Evolutionary conservation across 2,113 vertebrate species (phyloP).

Genomic region (Xerus inauris): DNA sequence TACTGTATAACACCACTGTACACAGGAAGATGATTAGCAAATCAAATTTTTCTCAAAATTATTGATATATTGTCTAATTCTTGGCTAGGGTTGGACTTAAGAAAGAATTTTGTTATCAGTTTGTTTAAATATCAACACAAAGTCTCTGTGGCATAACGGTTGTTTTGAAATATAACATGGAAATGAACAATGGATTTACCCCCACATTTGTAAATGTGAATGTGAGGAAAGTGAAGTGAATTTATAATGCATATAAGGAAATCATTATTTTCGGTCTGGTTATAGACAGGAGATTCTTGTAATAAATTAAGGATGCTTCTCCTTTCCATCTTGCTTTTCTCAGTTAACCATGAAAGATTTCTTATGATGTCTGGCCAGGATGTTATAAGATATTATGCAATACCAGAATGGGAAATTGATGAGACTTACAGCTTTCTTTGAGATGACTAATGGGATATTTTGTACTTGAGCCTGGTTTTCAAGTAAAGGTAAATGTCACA

Average conservation of each 20-base stretch:
- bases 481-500: not conserved
- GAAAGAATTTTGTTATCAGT: not conserved
- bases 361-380: constrained; percentile 5
- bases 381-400: not conserved
- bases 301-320: not conserved
- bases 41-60: not conserved
- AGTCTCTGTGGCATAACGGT: not conserved
- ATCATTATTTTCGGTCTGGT: not conserved
- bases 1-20: not conserved
- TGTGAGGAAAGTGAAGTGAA: not conserved
- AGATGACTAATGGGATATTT: not conserved
- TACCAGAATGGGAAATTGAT: not conserved
- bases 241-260: no score
- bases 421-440: not conserved
- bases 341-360: not conserved
- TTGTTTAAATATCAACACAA: not conserved
- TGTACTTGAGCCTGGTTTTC: not conserved
- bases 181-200: not conserved
- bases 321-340: not conserved
- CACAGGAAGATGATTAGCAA: not conserved
- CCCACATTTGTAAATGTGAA: not conserved
- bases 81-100: not conserved
- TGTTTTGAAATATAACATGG: not conserved
- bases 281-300: not conserved
- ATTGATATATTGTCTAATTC: not conserved